A percentile compares a stretch with the other conserved stretches of the same genome.
These are phyloP conservation scores for Trichechus manatus DNA, from an alignment of 2,113 vertebrate genomes.

Conservation along the genomic window DNA sequence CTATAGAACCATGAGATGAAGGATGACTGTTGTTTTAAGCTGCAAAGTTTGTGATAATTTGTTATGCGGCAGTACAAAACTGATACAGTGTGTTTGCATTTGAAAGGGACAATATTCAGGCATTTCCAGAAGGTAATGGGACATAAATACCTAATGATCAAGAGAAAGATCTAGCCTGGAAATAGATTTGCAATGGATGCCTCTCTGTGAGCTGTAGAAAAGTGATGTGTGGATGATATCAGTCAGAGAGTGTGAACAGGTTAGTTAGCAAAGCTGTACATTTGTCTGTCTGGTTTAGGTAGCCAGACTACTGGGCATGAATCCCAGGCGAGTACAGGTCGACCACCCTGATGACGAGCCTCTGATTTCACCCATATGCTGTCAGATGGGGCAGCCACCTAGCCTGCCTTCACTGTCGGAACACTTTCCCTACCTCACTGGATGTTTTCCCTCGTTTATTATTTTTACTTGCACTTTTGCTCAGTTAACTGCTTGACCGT, in stretches of 20 bases:
- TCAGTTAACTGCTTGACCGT: background rate
- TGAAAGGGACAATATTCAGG: background rate
- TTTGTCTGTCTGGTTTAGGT: background rate
- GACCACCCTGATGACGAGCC: background rate
- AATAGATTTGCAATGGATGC: background rate
- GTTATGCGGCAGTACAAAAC: background rate
- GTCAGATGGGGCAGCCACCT: fast-evolving
- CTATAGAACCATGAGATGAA: background rate
- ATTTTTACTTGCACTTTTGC: too few relatives aligned
- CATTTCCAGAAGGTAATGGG: background rate
- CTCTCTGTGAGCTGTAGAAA: background rate
- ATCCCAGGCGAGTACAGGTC: background rate
- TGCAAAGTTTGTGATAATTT: background rate
- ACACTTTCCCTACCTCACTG: too few relatives aligned
- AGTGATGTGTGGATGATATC: background rate
- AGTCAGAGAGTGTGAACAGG: background rate
- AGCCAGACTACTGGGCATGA: background rate
- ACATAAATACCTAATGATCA: background rate
- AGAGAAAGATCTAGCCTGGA: background rate
- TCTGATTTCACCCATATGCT: background rate
- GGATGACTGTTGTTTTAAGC: background rate
- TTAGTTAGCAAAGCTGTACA: background rate
- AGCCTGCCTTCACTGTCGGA: background rate
- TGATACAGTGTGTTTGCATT: background rate
- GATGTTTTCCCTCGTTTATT: background rate